Conservation (phyloP, 1,140 invertebrate genomes). For the Lasioglossum baleicum region DNA sequence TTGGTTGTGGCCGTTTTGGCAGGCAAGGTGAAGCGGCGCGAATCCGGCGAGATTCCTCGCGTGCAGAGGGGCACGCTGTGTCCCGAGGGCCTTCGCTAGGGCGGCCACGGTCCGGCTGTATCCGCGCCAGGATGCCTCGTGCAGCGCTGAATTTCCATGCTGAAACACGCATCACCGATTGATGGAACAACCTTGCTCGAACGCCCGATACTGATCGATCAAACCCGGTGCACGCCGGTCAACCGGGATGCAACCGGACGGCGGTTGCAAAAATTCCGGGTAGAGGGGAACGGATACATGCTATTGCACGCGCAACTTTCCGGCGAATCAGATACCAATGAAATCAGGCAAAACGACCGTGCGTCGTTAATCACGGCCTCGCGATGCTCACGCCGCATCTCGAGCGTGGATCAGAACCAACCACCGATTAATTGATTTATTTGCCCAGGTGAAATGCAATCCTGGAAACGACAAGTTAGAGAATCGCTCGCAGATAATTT, state of each 20-base stretch:
- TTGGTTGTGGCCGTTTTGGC: conserved; percentile 98
- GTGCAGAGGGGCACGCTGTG: conserved; percentile 86
- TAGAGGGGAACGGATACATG: background rate
- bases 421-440: conserved; percentile 37
- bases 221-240: background rate
- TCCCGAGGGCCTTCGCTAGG: conserved; percentile 83
- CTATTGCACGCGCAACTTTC: background rate
- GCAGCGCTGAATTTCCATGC: conserved; percentile 95
- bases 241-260: too few species aligned
- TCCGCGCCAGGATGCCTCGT: conserved; percentile 97
- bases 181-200: conserved; percentile 11
- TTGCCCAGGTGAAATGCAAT: background rate
- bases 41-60: conserved; percentile 93
- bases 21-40: conserved; percentile 94
- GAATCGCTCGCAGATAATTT: background rate
- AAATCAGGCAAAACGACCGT: conserved; percentile 28
- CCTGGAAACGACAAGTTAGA: background rate
- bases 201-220: conserved; percentile 38
- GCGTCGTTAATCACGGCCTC: conserved; percentile 22
- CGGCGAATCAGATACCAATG: conserved; percentile 28
- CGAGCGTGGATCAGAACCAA: background rate
- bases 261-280: too few species aligned
- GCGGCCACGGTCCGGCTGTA: conserved; percentile 91
- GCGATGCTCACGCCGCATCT: background rate
- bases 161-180: conserved; percentile 76